Base-by-base conservation (phyloP, 2,888 invertebrate species). In the Synergus japonicus region DNA sequence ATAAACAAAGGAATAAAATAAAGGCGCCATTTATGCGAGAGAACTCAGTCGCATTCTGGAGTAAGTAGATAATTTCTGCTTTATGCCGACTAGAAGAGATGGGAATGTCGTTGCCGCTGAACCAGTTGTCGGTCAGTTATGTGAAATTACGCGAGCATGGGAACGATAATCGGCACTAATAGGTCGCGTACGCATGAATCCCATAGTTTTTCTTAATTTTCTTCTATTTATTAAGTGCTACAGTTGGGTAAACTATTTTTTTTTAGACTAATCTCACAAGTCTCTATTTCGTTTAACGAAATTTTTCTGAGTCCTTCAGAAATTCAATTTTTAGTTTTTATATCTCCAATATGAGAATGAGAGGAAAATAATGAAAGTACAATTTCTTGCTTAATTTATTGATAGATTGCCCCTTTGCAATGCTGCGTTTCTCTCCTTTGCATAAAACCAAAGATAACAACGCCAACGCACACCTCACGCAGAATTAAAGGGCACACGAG, bases 21-120 rank as follows among this genome's bases (percentile, higher is more conserved):
- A 15, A 41, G 43, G 15, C 84, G 82, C 78, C 77, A 77, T 82
- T 85, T 83, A 84, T 60, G 76, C 69, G 58, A 79, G 84, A 86
- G 85, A 81, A 84, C 76, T 78, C 76, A 76, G 82, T 85, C 84
- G 86, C 87, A 89, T 89, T 89, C 87, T 89, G 87, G 84, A 87
- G 85, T 87, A 88, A 89, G 88, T 89, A 89, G 89, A 89, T 88
- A 89, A 89, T 88, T 88, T 83, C 83, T 78, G 83, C 82, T 82
- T 84, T 84, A 87, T 84, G 81, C 81, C 60, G 64, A 58, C 73
- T 78, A 18, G 60, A 76, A 69, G 77, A 66, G 73, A 76, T 63
- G 69, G 49, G 86, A 86, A 86, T 86, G 86, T 81, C 82, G 82
- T 77, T 80, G 80, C 76, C 63, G 43, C 76, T 54, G 29, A 49